These are phyloP conservation scores for Brachymystax lenok DNA, from an alignment of 2,797 vertebrate genomes.

Conservation along the genomic window DNA sequence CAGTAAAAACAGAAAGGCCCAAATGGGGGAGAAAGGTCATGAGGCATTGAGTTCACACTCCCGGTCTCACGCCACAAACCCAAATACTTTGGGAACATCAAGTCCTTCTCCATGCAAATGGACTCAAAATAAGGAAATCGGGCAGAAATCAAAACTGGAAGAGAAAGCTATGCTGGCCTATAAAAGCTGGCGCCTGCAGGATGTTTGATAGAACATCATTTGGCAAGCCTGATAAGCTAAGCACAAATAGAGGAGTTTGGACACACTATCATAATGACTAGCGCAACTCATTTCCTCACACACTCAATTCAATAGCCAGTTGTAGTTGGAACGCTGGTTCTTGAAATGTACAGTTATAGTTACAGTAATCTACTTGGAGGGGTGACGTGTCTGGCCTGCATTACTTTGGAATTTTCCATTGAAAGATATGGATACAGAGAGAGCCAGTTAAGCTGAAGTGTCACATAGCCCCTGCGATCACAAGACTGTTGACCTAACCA, in stretches of 20 bases:
- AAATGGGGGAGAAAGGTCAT: not conserved
- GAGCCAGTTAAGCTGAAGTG: slow-evolving; percentile 39
- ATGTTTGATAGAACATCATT: not conserved
- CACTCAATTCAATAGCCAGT: slow-evolving; percentile 15
- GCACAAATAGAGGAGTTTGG: slow-evolving; percentile 39
- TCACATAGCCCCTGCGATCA: slow-evolving; percentile 52
- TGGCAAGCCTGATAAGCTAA: not conserved
- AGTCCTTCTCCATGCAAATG: slow-evolving; percentile 28
- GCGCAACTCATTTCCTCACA: not conserved
- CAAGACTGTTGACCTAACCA: slow-evolving; percentile 58
- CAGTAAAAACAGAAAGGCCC: slow-evolving; percentile 10
- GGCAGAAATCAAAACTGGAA: slow-evolving; percentile 9
- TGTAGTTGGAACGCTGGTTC: not conserved
- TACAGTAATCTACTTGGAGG: slow-evolving; percentile 19
- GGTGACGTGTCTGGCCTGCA: slow-evolving; percentile 25
- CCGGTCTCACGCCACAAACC: slow-evolving; percentile 14
- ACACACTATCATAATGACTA: not conserved
- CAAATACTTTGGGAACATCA: slow-evolving; percentile 15
- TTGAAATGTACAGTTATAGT: slow-evolving; percentile 23
- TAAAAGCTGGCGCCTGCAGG: slow-evolving; percentile 13
- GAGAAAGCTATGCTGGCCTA: not conserved
- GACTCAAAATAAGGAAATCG: slow-evolving; percentile 30
- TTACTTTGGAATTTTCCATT: slow-evolving; percentile 50
- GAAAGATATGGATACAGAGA: slow-evolving; percentile 30
- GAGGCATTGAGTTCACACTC: not conserved